phyloP scores from a whole-genome alignment of 2,797 vertebrate species.

The Chaetodon trifasciatus region DNA sequence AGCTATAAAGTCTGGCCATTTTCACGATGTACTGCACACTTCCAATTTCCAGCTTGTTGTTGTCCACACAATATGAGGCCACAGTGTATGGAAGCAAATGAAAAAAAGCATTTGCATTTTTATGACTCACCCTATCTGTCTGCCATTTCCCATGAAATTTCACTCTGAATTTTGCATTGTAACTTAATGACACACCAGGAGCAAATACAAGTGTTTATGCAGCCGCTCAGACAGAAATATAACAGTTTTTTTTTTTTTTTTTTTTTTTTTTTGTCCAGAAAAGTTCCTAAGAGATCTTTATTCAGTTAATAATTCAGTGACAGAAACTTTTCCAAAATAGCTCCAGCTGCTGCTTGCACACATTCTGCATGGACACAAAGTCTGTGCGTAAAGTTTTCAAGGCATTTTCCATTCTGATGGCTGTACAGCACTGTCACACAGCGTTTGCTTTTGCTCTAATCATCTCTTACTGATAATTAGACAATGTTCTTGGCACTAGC shows the following conservation, averaged over 20 bases:
- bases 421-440: constrained; percentile 16
- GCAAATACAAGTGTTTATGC: constrained; percentile 48
- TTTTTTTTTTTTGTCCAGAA: neutral
- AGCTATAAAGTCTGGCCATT: constrained; percentile 13
- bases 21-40: constrained; percentile 2
- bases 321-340: constrained; percentile 30
- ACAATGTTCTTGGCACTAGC: constrained; percentile 36
- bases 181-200: constrained; percentile 59
- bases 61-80: constrained; percentile 25
- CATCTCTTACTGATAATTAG: constrained; percentile 60
- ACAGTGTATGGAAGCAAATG: constrained; percentile 18
- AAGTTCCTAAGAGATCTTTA: constrained; percentile 30
- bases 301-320: constrained; percentile 46
- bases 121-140: constrained; percentile 62
- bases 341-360: constrained; percentile 30
- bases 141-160: constrained; percentile 59
- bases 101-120: constrained; percentile 69
- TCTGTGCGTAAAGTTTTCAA: constrained; percentile 1
- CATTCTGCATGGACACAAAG: constrained; percentile 21
- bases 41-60: constrained; percentile 37
- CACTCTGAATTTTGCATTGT: constrained; percentile 43
- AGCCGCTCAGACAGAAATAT: constrained; percentile 21
- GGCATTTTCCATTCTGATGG: constrained; percentile 41
- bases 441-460: constrained; percentile 45
- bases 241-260: neutral